Evolutionary conservation across 2,113 vertebrate species (phyloP).

Genomic region (Genyomyrus donnyi): DNA sequence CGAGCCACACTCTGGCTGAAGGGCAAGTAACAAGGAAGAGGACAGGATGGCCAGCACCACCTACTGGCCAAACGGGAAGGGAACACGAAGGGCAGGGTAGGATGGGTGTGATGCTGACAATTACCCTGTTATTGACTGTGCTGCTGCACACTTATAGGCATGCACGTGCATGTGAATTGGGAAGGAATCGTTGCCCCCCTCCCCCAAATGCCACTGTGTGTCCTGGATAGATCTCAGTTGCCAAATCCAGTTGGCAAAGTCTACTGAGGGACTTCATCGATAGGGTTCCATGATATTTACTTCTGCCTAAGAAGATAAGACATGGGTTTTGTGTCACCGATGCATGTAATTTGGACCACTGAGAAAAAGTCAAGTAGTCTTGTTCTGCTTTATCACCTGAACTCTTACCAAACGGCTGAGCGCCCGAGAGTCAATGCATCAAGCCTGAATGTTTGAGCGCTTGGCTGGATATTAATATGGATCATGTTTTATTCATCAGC

Average conservation of each 20-base stretch:
- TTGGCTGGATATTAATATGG: not conserved
- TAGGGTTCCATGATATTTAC: not conserved
- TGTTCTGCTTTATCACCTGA: not conserved
- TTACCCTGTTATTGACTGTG: no score
- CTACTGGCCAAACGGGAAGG: no score
- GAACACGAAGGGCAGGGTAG: no score
- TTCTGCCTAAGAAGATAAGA: not conserved
- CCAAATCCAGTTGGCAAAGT: not conserved
- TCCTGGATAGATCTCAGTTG: no score
- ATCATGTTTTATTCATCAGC: not conserved
- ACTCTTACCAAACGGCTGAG: not conserved
- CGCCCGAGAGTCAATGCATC: not conserved
- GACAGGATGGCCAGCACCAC: no score
- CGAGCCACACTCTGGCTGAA: no score
- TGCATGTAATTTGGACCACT: not conserved
- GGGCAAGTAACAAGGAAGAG: no score
- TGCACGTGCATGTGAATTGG: no score
- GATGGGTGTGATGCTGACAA: no score
- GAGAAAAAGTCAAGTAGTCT: not conserved
- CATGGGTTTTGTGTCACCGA: not conserved
- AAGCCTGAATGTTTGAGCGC: not conserved
- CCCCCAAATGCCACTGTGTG: no score
- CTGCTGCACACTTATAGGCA: no score
- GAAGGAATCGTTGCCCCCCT: no score
- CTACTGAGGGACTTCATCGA: not conserved